phyloP scores from a whole-genome alignment of 2,113 vertebrate species.

The Apteryx owenii region DNA sequence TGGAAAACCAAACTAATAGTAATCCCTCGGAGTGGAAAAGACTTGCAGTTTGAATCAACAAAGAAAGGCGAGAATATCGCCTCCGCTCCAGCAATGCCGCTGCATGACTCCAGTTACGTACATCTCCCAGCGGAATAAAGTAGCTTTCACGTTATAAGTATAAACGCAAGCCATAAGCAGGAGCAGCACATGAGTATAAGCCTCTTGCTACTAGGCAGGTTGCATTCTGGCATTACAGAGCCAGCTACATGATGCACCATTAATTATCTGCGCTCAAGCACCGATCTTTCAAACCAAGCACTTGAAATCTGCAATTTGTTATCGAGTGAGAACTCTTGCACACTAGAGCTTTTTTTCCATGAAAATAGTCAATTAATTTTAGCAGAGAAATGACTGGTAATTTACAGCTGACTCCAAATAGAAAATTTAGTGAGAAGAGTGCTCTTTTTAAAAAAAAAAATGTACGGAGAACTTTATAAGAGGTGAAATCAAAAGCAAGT shows the following conservation, averaged over 20 bases:
- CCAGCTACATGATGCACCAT: neutral
- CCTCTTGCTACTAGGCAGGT: neutral
- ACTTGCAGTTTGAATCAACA: conserved; percentile 36
- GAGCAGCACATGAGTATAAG: neutral
- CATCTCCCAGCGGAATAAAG: neutral
- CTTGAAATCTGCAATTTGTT: neutral
- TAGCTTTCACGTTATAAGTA: neutral
- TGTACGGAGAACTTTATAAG: accelerated
- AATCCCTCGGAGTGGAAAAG: conserved; percentile 30
- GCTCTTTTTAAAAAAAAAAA: neutral
- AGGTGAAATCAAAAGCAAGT: neutral
- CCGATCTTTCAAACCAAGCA: neutral
- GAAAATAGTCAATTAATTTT: neutral
- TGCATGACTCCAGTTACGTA: neutral
- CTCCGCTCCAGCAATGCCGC: neutral
- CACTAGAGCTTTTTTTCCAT: neutral
- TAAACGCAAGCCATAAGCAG: neutral
- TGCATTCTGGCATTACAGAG: neutral
- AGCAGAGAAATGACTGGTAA: neutral
- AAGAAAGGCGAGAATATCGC: neutral
- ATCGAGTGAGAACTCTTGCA: neutral
- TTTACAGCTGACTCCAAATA: neutral
- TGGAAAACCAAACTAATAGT: conserved; percentile 58
- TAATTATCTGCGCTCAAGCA: neutral
- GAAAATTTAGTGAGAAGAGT: neutral